Base-by-base conservation (phyloP, 2,888 invertebrate species). In the Acanthopleura granulata region DNA sequence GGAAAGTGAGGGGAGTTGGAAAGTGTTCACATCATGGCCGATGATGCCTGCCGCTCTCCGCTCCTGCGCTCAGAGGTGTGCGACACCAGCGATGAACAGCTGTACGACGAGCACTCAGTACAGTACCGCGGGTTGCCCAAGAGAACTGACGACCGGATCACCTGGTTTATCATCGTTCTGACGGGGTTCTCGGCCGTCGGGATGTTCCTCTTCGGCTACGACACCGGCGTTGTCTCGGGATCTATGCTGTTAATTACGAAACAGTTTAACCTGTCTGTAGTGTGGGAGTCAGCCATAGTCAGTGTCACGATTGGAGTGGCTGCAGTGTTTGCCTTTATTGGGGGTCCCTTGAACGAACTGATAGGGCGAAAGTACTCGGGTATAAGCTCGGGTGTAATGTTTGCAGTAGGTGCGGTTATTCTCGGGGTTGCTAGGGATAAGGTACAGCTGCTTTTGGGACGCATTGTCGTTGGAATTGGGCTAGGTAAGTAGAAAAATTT, bases 141-240 rank as follows among this genome's bases (percentile, higher is more conserved):
- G 40, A 40, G 57, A 12, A n/a, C 57, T 22, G 57, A 57, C 18
- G 57, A 25, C 25, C 4, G 25, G 6, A 16, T 66, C 27, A 66
- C 66, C 15, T 66, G 66, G 3, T 73, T 40, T 61, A 61, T 61
- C n/a, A 61, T 62, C 25, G 76, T 88, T 15, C 80, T 90, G 66
- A 88, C 89, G 30, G 73, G 85, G 61, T 77, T 91, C 22, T 88
- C 91, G 61, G 90, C 90, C 73, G 83, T 91, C 40, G 91, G 91
- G 6, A 90, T 91, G 0, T 91, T 91, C 75, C 83, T 91, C 9
- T 92, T 92, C 82, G 92, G 92, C 16, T 92, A 92, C 82, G 92
- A 92, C 78, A 92, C 92, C 0, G 92, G 91, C 16, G 91, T 92
- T 62, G 90, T 92, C 4, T 91, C 91, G 0, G 90, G 91, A 11